These are phyloP conservation scores for Trinectes maculatus DNA, from an alignment of 2,113 vertebrate genomes.

Conservation along the genomic window DNA sequence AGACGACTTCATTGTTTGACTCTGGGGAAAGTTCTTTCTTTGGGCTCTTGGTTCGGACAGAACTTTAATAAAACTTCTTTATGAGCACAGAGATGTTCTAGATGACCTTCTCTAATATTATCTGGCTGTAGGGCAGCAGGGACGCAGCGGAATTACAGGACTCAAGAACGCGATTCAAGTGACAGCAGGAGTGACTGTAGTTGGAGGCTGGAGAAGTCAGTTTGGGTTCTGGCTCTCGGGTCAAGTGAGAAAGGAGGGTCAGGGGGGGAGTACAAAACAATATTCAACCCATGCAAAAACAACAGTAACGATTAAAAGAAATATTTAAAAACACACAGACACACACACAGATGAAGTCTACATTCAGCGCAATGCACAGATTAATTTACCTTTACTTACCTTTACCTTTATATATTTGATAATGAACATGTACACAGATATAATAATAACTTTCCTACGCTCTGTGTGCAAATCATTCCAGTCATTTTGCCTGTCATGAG, in stretches of 20 bases:
- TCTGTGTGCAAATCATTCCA: too few relatives aligned
- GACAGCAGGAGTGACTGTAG: slow-evolving; percentile 1
- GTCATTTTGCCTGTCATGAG: not conserved
- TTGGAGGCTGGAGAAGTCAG: not conserved
- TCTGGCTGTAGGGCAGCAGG: slow-evolving; percentile 20
- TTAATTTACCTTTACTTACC: too few relatives aligned
- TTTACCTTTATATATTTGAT: too few relatives aligned
- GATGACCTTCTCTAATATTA: slow-evolving; percentile 54
- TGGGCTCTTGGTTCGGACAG: slow-evolving; percentile 8
- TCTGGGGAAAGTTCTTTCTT: slow-evolving; percentile 8
- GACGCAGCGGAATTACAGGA: slow-evolving; percentile 28
- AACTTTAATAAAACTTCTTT: slow-evolving; percentile 48
- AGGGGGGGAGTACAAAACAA: too few relatives aligned
- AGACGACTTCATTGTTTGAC: slow-evolving; percentile 7
- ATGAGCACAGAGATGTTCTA: slow-evolving; percentile 36
- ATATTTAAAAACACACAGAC: too few relatives aligned
- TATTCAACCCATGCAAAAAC: too few relatives aligned
- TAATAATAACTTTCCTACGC: too few relatives aligned
- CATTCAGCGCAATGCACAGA: too few relatives aligned
- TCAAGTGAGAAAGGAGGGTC: slow-evolving; percentile 8
- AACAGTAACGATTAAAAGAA: too few relatives aligned
- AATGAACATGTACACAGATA: too few relatives aligned
- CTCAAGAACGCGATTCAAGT: not conserved
- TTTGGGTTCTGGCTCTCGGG: not conserved
- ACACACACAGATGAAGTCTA: too few relatives aligned